A percentile compares a stretch with the other conserved stretches of the same genome.
Conservation (phyloP, 1,140 invertebrate species). For the Drosophila littoralis region DNA sequence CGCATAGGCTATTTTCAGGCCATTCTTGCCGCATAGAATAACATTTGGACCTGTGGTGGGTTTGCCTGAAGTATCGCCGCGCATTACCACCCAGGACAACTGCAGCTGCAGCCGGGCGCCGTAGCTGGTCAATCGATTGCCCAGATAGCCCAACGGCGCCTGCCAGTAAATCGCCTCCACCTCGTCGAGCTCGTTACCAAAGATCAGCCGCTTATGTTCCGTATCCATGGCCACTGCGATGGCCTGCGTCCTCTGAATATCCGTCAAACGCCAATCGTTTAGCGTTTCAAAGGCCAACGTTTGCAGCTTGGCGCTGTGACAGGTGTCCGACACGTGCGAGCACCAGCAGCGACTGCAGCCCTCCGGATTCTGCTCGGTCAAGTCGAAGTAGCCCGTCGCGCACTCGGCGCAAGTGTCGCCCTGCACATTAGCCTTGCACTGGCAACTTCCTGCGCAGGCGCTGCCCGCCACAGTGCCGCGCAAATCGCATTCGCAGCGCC, state of each 20-base stretch:
- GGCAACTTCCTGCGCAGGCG: constrained; percentile 92
- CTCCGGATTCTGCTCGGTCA: constrained; percentile 89
- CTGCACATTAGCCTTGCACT: constrained; percentile 93
- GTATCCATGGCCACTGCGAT: constrained; percentile 85
- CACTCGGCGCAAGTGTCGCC: constrained; percentile 93
- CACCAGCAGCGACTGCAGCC: constrained; percentile 97
- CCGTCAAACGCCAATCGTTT: constrained; percentile 88
- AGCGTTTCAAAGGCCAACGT: constrained; percentile 86
- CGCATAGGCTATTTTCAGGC: constrained; percentile 89
- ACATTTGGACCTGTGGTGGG: constrained; percentile 94
- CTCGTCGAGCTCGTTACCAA: constrained; percentile 88
- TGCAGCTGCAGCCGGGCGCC: constrained; percentile 89
- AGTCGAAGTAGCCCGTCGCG: constrained; percentile 92
- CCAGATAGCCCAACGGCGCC: constrained; percentile 90
- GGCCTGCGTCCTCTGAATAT: constrained; percentile 86
- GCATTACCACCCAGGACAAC: constrained; percentile 93
- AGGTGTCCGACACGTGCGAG: constrained; percentile 92
- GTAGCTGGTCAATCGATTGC: constrained; percentile 92
- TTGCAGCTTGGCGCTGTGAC: constrained; percentile 87
- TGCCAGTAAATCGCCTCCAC: constrained; percentile 95
- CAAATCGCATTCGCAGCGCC: constrained; percentile 92
- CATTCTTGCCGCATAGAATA: constrained; percentile 91
- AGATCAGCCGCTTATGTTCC: constrained; percentile 86
- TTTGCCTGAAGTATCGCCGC: constrained; percentile 94
- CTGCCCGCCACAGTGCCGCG: constrained; percentile 87